Evolutionary conservation across 2,113 vertebrate species (phyloP), one percentile per base, ranked within the genome.

Genomic region (Syngnathus typhle): DNA sequence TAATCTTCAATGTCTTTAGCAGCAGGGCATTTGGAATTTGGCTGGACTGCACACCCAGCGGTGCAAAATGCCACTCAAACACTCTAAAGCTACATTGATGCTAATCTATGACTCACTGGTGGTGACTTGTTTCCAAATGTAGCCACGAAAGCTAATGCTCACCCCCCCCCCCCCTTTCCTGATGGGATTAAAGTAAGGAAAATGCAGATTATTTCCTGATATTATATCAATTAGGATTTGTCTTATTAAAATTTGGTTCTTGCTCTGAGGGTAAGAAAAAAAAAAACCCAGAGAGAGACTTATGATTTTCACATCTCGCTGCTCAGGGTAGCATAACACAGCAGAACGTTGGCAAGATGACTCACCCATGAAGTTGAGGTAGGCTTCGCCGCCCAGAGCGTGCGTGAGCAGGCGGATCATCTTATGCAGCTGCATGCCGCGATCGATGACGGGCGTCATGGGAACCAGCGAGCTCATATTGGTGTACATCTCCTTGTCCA

Each of bases 401-500:
- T 99, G 96, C 63, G 95, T 97, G 82, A 99, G 90, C 74, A 99
- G 94, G 49, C 97, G 95, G 71, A 99, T 98, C 95, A 99, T 98
- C 87, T 99, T 99, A 81, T 99, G 97, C 73, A 99, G 92, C 85
- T 98, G 96, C 65, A 99, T 93, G 74, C 97, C 97, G 21, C 96
- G 96, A 86, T 98, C 96, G 55, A 99, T 95, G 74, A 98, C 47
- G 6, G 92, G 44, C 0, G 94, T 96, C 84, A 98, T 91, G 51
- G 96, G 93, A 37, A 84, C 76, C 54, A 90, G 0, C 75, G 92
- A 69, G 47, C 95, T 96, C 97, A 99, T 99, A 88, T 94, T 95
- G 71, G 94, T 95, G 79, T 99, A 99, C 97, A 99, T 99, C 87
- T 98, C 95, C 54, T 96, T 94, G 90, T 99, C 97, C 96, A 99